Conservation (phyloP, 23 tunicate genomes). For the Ascidia mentula region DNA sequence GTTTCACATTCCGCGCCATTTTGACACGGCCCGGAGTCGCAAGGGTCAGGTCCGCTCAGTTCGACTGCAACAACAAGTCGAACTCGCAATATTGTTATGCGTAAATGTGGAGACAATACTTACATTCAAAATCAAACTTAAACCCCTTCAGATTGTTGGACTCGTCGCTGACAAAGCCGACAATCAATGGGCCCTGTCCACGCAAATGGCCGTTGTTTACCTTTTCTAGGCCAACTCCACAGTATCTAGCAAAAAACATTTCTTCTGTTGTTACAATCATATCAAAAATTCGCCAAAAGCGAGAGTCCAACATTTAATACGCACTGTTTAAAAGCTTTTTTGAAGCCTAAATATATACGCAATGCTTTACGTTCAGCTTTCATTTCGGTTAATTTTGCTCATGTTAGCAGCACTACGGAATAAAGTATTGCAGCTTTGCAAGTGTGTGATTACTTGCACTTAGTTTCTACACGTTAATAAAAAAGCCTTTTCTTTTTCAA, state of each 20-base stretch:
- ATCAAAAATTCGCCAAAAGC: too few relatives aligned
- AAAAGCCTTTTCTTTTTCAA: too few relatives aligned
- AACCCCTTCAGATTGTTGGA: slow-evolving; percentile 56
- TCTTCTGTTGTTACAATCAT: not conserved
- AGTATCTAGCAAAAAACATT: slow-evolving; percentile 35
- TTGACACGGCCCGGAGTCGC: slow-evolving; percentile 81
- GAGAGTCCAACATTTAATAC: too few relatives aligned
- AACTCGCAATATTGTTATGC: not conserved
- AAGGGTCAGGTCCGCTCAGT: slow-evolving; percentile 70
- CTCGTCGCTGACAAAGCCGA: slow-evolving; percentile 64
- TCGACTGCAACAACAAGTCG: slow-evolving; percentile 54
- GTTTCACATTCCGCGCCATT: slow-evolving; percentile 61
- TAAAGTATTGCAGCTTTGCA: slow-evolving; percentile 9
- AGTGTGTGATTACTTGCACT: too few relatives aligned
- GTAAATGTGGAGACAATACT: not conserved
- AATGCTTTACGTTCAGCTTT: not conserved
- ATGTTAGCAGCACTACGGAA: not conserved
- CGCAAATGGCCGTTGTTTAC: slow-evolving; percentile 56
- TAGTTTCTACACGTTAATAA: too few relatives aligned
- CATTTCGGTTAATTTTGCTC: too few relatives aligned
- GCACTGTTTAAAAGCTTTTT: too few relatives aligned
- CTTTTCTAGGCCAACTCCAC: slow-evolving; percentile 73
- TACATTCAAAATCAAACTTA: slow-evolving; percentile 65
- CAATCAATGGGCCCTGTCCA: slow-evolving; percentile 79
- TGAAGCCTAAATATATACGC: too few relatives aligned